phyloP scores from a whole-genome alignment of 35 echinoderm and acorn worm species.

The Strongylocentrotus purpuratus region DNA sequence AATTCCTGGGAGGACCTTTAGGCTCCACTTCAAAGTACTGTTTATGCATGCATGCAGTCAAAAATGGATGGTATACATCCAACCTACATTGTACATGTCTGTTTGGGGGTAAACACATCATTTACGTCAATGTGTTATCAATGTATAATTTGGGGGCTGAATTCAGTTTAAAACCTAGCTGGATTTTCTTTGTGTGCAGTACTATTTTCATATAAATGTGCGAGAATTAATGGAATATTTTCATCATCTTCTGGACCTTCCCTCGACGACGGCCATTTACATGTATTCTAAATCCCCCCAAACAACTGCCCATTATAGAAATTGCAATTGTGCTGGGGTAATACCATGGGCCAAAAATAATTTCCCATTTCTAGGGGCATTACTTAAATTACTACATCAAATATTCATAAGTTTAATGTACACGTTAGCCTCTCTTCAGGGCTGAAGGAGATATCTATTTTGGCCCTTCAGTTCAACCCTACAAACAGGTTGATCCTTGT shows the following conservation, averaged over 20 bases:
- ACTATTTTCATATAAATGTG: too few species aligned
- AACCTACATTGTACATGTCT: background rate
- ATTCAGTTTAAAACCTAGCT: too few species aligned
- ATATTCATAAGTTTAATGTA: background rate
- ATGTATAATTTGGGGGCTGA: too few species aligned
- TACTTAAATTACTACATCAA: background rate
- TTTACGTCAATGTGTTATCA: too few species aligned
- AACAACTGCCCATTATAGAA: background rate
- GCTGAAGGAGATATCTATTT: too few species aligned
- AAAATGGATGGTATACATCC: background rate
- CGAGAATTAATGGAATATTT: too few species aligned
- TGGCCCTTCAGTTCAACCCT: too few species aligned
- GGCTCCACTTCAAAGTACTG: background rate
- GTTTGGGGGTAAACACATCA: background rate
- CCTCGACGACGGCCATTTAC: background rate
- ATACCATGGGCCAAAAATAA: background rate
- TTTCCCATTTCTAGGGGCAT: background rate
- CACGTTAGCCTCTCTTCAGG: background rate
- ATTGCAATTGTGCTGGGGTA: background rate
- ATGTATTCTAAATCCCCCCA: too few species aligned
- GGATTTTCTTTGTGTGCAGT: too few species aligned
- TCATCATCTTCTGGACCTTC: too few species aligned
- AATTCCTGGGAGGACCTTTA: background rate
- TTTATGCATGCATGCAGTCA: background rate
- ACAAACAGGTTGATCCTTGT: too few species aligned